Evolutionary conservation across 1,140 invertebrate species (phyloP).

Genomic region (Conus ventricosus): DNA sequence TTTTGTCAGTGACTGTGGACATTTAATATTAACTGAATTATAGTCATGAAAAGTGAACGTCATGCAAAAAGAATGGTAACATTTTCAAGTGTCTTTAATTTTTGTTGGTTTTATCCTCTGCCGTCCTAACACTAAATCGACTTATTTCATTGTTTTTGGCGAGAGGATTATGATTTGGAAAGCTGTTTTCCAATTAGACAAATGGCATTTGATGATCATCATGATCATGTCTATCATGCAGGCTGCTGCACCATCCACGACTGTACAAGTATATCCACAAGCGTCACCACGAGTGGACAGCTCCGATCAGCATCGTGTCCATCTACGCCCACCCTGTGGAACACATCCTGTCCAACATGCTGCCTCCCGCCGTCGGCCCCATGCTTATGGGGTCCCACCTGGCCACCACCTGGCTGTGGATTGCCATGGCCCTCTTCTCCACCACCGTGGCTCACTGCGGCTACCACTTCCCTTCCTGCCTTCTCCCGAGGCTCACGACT

Average conservation of each 20-base stretch:
- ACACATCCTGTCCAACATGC: slow-evolving; percentile 88
- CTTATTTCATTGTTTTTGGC: no score
- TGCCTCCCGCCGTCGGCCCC: slow-evolving; percentile 88
- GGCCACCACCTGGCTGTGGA: slow-evolving; percentile 89
- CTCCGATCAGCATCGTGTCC: slow-evolving; percentile 80
- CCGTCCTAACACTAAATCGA: no score
- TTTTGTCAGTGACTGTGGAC: no score
- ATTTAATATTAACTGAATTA: no score
- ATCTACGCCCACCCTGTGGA: slow-evolving; percentile 92
- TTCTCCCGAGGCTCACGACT: slow-evolving; percentile 93
- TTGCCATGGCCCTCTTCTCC: slow-evolving; percentile 85
- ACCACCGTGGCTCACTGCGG: slow-evolving; percentile 92
- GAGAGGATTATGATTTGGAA: no score
- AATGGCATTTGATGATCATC: neutral
- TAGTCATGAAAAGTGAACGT: no score
- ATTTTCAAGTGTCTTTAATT: no score
- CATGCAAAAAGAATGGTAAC: no score
- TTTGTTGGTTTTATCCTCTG: no score
- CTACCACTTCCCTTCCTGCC: slow-evolving; percentile 91
- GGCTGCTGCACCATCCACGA: slow-evolving; percentile 84
- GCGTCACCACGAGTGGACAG: slow-evolving; percentile 79
- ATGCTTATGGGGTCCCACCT: slow-evolving; percentile 88
- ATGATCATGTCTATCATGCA: neutral
- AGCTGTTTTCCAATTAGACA: no score
- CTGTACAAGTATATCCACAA: slow-evolving; percentile 92